Percentiles rank a stretch among this genome's conserved stretches.
These are phyloP conservation scores for Neoascia interrupta DNA, from an alignment of 2,888 invertebrate genomes.

Conservation along the genomic window DNA sequence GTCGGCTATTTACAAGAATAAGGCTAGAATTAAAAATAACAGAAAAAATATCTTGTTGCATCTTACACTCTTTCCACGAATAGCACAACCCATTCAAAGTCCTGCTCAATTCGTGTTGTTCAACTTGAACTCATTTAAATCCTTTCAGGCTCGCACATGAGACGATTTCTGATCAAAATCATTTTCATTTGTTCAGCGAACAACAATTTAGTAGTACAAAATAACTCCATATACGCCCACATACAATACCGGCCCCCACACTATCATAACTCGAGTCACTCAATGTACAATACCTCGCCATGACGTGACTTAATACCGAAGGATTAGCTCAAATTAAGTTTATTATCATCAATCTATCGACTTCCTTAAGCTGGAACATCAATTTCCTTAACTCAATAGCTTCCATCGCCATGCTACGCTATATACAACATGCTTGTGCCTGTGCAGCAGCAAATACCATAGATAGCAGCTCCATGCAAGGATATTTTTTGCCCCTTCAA, in stretches of 20 bases:
- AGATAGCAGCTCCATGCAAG: no score
- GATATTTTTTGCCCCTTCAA: conserved; percentile 6
- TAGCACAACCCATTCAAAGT: no score
- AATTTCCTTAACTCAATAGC: conserved; percentile 75
- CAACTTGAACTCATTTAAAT: no score
- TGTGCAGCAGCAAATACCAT: conserved; percentile 13
- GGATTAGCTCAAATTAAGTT: conserved; percentile 73
- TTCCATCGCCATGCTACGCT: conserved; percentile 11
- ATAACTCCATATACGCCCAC: background rate
- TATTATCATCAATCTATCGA: conserved; percentile 73
- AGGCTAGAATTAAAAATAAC: no score
- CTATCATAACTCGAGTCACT: conserved; percentile 16
- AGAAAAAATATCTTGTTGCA: no score
- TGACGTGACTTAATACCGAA: conserved; percentile 70
- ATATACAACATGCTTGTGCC: conserved; percentile 35
- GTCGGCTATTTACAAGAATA: no score
- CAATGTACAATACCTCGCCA: conserved; percentile 30
- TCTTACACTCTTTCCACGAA: no score
- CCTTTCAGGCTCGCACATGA: conserved; percentile 16
- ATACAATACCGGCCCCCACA: background rate
- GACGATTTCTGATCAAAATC: conserved; percentile 28
- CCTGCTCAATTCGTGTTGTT: no score
- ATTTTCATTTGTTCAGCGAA: conserved; percentile 6
- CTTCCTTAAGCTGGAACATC: conserved; percentile 74
- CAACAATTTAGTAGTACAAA: background rate